Conservation (phyloP, 2,888 invertebrate species). For the Brachynemurus nebulosus region DNA sequence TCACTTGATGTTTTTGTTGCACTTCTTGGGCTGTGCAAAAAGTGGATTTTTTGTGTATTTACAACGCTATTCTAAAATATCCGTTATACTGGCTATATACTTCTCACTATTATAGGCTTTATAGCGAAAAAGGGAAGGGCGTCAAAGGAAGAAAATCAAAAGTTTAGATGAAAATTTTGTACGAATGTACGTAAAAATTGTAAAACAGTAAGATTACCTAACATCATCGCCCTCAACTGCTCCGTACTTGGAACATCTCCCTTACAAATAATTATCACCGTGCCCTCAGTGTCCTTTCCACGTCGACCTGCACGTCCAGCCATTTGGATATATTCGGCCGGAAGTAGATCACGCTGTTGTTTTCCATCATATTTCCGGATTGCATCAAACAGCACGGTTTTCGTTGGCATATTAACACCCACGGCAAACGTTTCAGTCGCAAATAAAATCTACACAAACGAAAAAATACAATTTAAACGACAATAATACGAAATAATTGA, state of each 20-base stretch:
- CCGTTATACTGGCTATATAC: too few species aligned
- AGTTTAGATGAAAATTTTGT: too few species aligned
- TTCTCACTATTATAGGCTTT: too few species aligned
- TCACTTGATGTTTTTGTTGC: too few species aligned
- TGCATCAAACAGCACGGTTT: conserved; percentile 93
- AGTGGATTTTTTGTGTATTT: too few species aligned
- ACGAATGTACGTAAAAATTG: too few species aligned
- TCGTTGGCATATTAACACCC: conserved; percentile 99
- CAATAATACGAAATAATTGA: not conserved
- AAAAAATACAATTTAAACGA: conserved; percentile 11
- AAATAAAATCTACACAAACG: conserved; percentile 65
- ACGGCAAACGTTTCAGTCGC: conserved; percentile 99
- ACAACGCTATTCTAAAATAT: too few species aligned
- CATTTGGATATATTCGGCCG: conserved; percentile 98
- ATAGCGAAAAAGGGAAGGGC: too few species aligned
- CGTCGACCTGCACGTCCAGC: conserved; percentile 93
- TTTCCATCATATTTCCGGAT: conserved; percentile 83
- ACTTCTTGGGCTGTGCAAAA: too few species aligned
- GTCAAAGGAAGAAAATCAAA: too few species aligned
- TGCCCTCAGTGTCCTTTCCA: conserved; percentile 86
- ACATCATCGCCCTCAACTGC: conserved; percentile 73
- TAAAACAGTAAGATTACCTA: conserved; percentile 32
- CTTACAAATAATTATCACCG: conserved; percentile 86
- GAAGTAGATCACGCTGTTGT: conserved; percentile 57
- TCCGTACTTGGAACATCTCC: conserved; percentile 54